A percentile compares a stretch with the other conserved stretches of the same genome.
These are phyloP conservation scores for Gorsachius magnificus DNA, from an alignment of 2,797 vertebrate species.

Conservation along the genomic window DNA sequence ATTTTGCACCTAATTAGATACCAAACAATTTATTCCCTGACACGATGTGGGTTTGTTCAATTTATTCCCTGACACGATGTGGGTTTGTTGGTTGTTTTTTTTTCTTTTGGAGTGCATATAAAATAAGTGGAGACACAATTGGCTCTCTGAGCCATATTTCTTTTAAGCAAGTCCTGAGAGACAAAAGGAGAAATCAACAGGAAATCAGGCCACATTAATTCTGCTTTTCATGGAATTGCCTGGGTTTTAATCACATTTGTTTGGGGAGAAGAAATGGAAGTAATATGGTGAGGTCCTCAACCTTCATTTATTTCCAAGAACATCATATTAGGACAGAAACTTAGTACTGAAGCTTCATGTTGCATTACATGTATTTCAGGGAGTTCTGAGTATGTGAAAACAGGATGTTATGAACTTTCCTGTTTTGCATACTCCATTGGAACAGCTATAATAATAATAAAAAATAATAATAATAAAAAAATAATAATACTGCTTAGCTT, in stretches of 20 bases:
- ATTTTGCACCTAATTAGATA: background rate
- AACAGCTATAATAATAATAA: background rate
- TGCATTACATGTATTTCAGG: background rate
- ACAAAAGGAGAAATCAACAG: constrained; percentile 23
- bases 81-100: too few species aligned
- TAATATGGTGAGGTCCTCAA: background rate
- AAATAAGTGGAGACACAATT: background rate
- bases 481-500: background rate
- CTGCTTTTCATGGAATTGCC: background rate
- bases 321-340: background rate
- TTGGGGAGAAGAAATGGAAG: background rate
- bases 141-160: background rate
- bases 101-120: background rate
- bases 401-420: background rate
- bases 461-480: background rate
- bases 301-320: background rate
- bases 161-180: background rate
- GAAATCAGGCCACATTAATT: constrained; percentile 11
- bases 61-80: background rate
- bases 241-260: background rate
- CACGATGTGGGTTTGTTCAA: background rate
- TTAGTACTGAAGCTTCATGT: background rate
- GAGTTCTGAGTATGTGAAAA: background rate
- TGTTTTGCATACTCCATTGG: background rate
- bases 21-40: background rate